phyloP scores from a whole-genome alignment of 2,888 invertebrate species.

The Busseola fusca region DNA sequence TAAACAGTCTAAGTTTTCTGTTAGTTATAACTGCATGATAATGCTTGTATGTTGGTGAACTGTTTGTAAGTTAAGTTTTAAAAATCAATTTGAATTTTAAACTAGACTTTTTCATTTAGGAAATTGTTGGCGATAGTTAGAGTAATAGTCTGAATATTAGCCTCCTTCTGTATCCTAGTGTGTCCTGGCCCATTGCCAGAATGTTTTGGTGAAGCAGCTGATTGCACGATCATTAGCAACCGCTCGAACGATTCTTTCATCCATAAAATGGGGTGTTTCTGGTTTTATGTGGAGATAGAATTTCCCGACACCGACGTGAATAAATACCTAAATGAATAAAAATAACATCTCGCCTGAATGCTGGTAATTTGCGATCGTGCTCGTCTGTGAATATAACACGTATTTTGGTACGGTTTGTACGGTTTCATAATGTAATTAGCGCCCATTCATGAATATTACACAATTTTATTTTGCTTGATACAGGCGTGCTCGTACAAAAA shows the following conservation, averaged over 20 bases:
- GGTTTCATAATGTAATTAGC: slow-evolving; percentile 61
- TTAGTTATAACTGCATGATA: no score
- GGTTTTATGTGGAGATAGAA: slow-evolving; percentile 45
- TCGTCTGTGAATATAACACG: slow-evolving; percentile 48
- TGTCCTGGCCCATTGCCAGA: slow-evolving; percentile 48
- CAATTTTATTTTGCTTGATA: slow-evolving; percentile 54
- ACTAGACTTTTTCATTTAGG: slow-evolving; percentile 29
- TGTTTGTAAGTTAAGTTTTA: no score
- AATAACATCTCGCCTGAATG: slow-evolving; percentile 52
- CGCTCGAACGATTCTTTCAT: slow-evolving; percentile 56
- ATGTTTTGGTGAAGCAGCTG: slow-evolving; percentile 56
- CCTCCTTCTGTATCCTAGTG: slow-evolving; percentile 28
- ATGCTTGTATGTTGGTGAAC: no score
- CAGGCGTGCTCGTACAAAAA: slow-evolving; percentile 47
- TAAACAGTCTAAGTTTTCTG: no score
- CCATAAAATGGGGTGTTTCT: slow-evolving; percentile 54
- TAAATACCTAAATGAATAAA: slow-evolving; percentile 53
- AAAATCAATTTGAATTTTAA: neutral
- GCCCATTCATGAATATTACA: slow-evolving; percentile 59
- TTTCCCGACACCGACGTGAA: slow-evolving; percentile 38
- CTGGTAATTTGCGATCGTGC: slow-evolving; percentile 57
- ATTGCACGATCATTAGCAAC: slow-evolving; percentile 58
- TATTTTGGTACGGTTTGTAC: slow-evolving; percentile 39
- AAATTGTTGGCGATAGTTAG: slow-evolving; percentile 30
- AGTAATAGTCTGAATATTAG: slow-evolving; percentile 38